These are phyloP conservation scores for Drosophila siamana DNA, from an alignment of 2,888 invertebrate genomes.

Conservation along the genomic window DNA sequence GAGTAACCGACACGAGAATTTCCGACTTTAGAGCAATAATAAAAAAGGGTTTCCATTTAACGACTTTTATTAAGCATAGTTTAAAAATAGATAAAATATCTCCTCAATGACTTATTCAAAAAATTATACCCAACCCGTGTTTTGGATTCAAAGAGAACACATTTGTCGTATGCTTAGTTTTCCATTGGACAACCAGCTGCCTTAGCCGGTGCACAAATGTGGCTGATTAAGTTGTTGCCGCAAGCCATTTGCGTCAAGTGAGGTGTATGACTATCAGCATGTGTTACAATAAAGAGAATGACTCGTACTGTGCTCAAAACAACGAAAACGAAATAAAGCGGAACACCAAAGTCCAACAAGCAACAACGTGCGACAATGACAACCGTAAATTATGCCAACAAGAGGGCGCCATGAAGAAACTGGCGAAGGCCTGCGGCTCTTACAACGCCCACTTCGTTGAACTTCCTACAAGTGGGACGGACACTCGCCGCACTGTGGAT, in stretches of 20 bases:
- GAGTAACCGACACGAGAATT: too few species aligned
- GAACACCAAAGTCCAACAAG: slow-evolving; percentile 19
- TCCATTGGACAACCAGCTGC: too few species aligned
- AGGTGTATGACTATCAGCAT: slow-evolving; percentile 64
- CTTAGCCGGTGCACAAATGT: slow-evolving; percentile 60
- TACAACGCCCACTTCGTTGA: slow-evolving; percentile 16
- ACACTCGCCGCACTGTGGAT: slow-evolving; percentile 28
- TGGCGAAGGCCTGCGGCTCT: slow-evolving; percentile 28
- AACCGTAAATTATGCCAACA: slow-evolving; percentile 75
- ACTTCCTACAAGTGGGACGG: slow-evolving; percentile 47
- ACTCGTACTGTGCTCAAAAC: too few species aligned
- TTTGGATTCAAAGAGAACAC: too few species aligned
- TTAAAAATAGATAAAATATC: too few species aligned
- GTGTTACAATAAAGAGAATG: slow-evolving; percentile 46
- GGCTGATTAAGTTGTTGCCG: slow-evolving; percentile 75
- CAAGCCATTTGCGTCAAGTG: slow-evolving; percentile 75
- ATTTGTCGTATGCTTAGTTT: background rate
- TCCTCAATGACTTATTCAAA: too few species aligned
- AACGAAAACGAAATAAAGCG: slow-evolving; percentile 25
- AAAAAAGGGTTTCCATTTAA: too few species aligned
- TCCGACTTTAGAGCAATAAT: too few species aligned
- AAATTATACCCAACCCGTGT: too few species aligned
- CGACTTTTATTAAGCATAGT: too few species aligned
- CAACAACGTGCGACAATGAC: slow-evolving; percentile 74
- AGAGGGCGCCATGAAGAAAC: slow-evolving; percentile 45